A percentile compares a stretch with the other conserved stretches of the same genome.
Evolutionary conservation across 2,113 vertebrate genomes (phyloP).

Genomic region (Dermatemys mawii): DNA sequence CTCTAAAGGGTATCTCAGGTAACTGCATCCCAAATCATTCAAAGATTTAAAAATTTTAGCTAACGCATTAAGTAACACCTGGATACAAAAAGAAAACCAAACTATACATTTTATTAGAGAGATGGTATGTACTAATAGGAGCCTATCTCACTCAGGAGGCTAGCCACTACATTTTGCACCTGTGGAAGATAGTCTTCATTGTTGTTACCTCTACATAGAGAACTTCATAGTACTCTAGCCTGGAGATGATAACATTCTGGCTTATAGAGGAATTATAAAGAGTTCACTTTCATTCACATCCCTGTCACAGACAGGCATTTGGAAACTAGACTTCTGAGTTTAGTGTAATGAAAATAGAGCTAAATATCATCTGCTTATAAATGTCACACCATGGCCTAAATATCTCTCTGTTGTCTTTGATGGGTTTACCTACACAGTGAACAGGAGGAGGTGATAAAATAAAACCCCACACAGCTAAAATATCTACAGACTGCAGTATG

Average conservation of each 20-base stretch:
- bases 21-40: not conserved
- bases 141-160: not conserved
- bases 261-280: not conserved
- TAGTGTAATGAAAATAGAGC: not conserved
- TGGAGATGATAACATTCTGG: not conserved
- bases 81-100: not conserved
- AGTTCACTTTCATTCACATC: not conserved
- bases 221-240: not conserved
- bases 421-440: not conserved
- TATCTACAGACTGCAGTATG: fast-evolving
- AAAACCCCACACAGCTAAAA: not conserved
- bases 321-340: not conserved
- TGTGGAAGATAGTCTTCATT: not conserved
- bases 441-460: not conserved
- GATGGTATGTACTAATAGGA: not conserved
- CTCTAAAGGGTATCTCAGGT: not conserved
- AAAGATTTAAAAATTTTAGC: not conserved
- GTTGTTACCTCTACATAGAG: not conserved
- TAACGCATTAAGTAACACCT: not conserved
- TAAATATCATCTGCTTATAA: not conserved
- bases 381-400: not conserved
- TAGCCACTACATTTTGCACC: not conserved
- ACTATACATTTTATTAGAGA: not conserved
- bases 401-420: not conserved
- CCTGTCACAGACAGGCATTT: not conserved